These are phyloP conservation scores for Cuculus canorus DNA, from an alignment of 2,797 vertebrate genomes.

Conservation along the genomic window DNA sequence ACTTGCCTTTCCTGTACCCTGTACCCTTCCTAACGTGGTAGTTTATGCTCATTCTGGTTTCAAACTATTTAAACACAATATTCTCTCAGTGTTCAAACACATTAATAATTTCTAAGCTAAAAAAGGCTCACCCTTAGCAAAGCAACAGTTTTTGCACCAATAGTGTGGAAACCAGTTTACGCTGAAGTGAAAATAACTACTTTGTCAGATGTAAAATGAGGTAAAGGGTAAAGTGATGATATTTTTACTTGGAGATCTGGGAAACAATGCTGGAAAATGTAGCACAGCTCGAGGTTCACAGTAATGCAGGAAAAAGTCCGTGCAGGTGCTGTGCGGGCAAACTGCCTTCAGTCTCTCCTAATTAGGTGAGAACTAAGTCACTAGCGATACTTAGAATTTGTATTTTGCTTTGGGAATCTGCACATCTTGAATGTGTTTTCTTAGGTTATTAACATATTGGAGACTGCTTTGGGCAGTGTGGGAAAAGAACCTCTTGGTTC, in stretches of 20 bases:
- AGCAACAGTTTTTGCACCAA: not conserved
- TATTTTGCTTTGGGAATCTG: not conserved
- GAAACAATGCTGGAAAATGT: not conserved
- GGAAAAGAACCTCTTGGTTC: not conserved
- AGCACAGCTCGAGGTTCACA: not conserved
- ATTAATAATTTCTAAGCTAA: not conserved
- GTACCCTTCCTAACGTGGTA: not conserved
- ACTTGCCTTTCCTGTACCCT: not conserved
- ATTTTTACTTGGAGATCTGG: not conserved
- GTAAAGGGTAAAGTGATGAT: not conserved
- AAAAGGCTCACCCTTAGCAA: not conserved
- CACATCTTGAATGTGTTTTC: not conserved
- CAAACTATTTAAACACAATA: not conserved
- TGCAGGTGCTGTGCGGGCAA: not conserved
- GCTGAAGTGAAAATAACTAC: not conserved
- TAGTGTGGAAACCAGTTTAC: not conserved
- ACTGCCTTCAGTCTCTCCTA: not conserved
- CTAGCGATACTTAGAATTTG: not conserved
- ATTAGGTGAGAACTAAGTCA: not conserved
- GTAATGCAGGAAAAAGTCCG: not conserved
- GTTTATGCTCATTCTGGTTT: not conserved
- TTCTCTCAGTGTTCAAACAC: not conserved
- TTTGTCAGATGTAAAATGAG: not conserved
- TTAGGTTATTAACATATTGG: not conserved
- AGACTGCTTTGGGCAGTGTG: not conserved